Conservation (phyloP, 2,797 vertebrate genomes). For the Staurois parvus region DNA sequence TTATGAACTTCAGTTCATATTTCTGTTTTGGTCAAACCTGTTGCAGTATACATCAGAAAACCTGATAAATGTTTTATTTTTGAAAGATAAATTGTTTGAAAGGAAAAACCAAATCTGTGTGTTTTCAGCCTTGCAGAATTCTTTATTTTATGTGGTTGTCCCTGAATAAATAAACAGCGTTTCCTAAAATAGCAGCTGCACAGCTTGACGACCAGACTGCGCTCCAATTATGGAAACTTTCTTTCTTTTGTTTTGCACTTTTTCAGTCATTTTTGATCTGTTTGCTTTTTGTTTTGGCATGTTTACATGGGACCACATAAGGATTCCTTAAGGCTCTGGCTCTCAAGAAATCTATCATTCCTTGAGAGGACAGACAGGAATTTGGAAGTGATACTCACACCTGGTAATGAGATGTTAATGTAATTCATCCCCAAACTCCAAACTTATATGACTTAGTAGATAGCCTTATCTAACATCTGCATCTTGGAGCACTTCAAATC, state of each 20-base stretch:
- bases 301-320: slow-evolving; percentile 2
- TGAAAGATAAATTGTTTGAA: slow-evolving; percentile 38
- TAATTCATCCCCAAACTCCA: background rate
- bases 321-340: background rate
- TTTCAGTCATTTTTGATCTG: slow-evolving; percentile 8
- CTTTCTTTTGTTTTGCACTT: slow-evolving; percentile 9
- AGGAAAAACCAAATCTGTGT: slow-evolving; percentile 6
- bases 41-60: slow-evolving; percentile 6
- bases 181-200: slow-evolving; percentile 34
- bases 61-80: slow-evolving; percentile 30
- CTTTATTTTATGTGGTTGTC: slow-evolving; percentile 24
- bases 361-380: background rate
- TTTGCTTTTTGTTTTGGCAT: background rate
- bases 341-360: background rate
- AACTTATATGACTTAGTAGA: background rate
- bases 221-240: slow-evolving; percentile 50
- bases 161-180: slow-evolving; percentile 46
- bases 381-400: slow-evolving; percentile 6
- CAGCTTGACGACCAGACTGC: slow-evolving; percentile 1
- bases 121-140: slow-evolving; percentile 22
- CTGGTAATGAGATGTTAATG: slow-evolving; percentile 8
- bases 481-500: background rate
- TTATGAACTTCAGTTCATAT: background rate
- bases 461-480: background rate
- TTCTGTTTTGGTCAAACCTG: background rate